A percentile compares a stretch with the other conserved stretches of the same genome.
Conservation (phyloP, 2,888 invertebrate genomes). For the Tipula confusa region DNA sequence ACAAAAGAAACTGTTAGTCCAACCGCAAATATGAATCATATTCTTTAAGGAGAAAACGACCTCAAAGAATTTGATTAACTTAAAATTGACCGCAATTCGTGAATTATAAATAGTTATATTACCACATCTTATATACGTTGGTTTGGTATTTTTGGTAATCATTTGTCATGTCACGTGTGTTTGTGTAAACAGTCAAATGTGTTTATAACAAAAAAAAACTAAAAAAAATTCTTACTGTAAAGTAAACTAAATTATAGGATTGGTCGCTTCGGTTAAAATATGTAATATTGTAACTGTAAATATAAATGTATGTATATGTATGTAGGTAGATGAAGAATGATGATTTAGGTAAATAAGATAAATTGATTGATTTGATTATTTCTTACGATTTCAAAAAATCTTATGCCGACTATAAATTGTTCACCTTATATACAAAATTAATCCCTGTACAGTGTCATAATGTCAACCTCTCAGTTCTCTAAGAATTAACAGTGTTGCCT, state of each 20-base stretch:
- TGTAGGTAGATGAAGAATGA: background rate
- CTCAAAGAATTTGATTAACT: constrained; percentile 3
- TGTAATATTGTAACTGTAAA: background rate
- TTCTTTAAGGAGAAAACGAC: constrained; percentile 12
- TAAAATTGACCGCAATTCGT: background rate
- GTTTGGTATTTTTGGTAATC: background rate
- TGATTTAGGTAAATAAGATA: background rate
- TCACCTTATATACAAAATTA: no score
- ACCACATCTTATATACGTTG: background rate
- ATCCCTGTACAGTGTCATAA: no score
- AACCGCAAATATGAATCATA: background rate
- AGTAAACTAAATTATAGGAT: background rate
- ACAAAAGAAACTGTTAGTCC: background rate
- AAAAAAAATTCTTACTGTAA: background rate
- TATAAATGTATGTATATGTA: background rate
- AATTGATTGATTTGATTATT: background rate
- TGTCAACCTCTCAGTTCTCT: no score
- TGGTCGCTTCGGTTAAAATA: background rate
- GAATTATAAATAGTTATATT: background rate
- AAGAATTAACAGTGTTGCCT: no score
- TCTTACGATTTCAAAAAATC: no score
- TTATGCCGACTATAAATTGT: no score
- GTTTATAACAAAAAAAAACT: no score
- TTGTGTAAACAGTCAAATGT: background rate
- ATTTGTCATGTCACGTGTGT: background rate